Conservation (phyloP, 2,113 vertebrate species). For the Channa maculata region DNA sequence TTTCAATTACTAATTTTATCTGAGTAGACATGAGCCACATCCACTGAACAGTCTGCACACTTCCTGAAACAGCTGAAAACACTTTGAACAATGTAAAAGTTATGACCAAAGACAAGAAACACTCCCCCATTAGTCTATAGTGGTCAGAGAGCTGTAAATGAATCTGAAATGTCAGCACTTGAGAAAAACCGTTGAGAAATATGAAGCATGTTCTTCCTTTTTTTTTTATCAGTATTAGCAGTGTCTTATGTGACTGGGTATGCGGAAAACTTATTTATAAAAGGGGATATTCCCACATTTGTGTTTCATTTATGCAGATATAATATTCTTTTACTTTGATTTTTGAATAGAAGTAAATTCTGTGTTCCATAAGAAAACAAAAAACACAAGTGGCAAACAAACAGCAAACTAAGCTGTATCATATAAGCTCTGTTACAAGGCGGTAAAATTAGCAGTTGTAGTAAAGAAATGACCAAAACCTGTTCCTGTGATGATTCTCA, state of each 20-base stretch:
- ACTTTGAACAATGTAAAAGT: constrained; percentile 39
- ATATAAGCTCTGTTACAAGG: constrained; percentile 54
- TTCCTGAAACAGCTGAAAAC: constrained; percentile 32
- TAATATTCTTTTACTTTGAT: constrained; percentile 38
- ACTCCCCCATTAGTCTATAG: constrained; percentile 18
- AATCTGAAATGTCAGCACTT: constrained; percentile 74
- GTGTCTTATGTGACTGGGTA: constrained; percentile 55
- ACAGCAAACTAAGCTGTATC: constrained; percentile 40
- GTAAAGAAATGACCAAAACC: constrained; percentile 69
- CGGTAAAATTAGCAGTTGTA: constrained; percentile 45
- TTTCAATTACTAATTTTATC: constrained; percentile 57
- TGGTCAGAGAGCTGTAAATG: constrained; percentile 49
- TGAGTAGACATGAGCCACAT: constrained; percentile 51
- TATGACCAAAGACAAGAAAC: constrained; percentile 66
- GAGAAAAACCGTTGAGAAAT: constrained; percentile 52
- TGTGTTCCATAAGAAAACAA: constrained; percentile 14
- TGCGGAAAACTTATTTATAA: constrained; percentile 61
- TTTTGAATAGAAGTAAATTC: constrained; percentile 33
- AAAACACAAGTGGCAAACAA: constrained; percentile 30
- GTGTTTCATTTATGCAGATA: constrained; percentile 31
- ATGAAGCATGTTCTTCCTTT: constrained; percentile 66
- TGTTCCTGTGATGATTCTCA: constrained; percentile 58
- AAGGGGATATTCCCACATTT: constrained; percentile 49
- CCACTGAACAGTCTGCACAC: constrained; percentile 37
- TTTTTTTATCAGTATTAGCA: constrained; percentile 80